Evolutionary conservation across 2,888 invertebrate species (phyloP).

Genomic region (Aphodius granarius): DNA sequence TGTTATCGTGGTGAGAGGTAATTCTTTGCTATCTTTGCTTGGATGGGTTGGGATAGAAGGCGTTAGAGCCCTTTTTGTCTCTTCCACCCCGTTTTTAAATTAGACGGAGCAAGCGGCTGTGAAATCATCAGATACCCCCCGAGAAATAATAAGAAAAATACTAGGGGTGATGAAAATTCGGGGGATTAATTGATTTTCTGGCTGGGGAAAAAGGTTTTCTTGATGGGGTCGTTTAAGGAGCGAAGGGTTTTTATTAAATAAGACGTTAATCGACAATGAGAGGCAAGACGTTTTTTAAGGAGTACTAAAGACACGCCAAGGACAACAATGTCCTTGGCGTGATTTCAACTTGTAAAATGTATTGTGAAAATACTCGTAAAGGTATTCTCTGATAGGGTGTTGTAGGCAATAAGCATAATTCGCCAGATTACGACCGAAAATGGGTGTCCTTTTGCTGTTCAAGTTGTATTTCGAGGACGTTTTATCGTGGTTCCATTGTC

Average conservation of each 20-base stretch:
- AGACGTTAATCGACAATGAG: background rate
- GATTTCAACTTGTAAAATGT: background rate
- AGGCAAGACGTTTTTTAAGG: no score
- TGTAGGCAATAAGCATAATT: background rate
- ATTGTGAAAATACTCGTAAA: background rate
- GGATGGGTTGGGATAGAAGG: background rate
- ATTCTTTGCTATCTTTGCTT: background rate
- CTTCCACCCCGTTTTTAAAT: background rate
- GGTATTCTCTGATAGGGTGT: background rate
- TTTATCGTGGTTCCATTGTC: background rate
- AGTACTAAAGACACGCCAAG: no score
- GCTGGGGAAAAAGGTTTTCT: background rate
- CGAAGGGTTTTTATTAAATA: background rate
- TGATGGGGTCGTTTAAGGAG: background rate
- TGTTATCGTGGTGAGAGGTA: background rate
- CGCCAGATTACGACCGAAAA: background rate
- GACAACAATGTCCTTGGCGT: no score
- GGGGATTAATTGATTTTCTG: background rate
- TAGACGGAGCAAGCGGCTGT: background rate
- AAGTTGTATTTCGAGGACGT: background rate
- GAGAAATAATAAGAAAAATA: background rate
- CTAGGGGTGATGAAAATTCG: background rate
- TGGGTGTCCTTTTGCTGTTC: background rate
- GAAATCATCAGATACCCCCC: background rate
- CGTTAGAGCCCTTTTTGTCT: background rate